Percentiles rank a stretch among this genome's conserved stretches.
Conservation (phyloP, 2,888 invertebrate genomes). For the Caradrina kadenii region DNA sequence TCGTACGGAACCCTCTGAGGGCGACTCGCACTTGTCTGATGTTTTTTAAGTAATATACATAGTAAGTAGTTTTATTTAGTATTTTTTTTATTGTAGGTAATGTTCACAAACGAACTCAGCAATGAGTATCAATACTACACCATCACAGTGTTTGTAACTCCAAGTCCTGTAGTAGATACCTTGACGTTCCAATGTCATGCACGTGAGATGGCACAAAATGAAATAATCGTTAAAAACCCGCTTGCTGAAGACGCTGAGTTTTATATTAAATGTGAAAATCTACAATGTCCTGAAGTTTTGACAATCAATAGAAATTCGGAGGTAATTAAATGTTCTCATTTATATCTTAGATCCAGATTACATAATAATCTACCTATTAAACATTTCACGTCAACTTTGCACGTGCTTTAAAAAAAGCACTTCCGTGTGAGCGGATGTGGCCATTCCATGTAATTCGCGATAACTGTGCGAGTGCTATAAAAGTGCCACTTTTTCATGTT, state of each 20-base stretch:
- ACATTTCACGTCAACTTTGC: no score
- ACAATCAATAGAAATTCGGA: slow-evolving; percentile 78
- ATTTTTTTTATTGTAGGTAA: slow-evolving; percentile 71
- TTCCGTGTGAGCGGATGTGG: no score
- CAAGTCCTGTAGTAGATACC: slow-evolving; percentile 79
- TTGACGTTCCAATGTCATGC: slow-evolving; percentile 79
- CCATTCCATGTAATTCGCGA: no score
- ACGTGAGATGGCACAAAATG: slow-evolving; percentile 78
- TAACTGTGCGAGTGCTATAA: no score
- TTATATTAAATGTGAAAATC: slow-evolving; percentile 71
- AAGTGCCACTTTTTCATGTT: no score
- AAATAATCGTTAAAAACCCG: slow-evolving; percentile 79
- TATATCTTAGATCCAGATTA: no score
- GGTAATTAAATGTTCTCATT: slow-evolving; percentile 65
- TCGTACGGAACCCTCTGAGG: no score
- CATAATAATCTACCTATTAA: no score
- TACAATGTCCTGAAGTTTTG: slow-evolving; percentile 74
- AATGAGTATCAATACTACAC: slow-evolving; percentile 85
- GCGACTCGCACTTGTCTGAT: no score
- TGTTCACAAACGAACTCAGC: slow-evolving; percentile 79
- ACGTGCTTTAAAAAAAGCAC: no score
- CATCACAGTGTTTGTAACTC: slow-evolving; percentile 73
- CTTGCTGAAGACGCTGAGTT: slow-evolving; percentile 75
- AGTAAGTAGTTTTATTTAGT: no score
- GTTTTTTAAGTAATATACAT: no score